Conservation (phyloP, 2,113 vertebrate species). For the Tringa solitaria region DNA sequence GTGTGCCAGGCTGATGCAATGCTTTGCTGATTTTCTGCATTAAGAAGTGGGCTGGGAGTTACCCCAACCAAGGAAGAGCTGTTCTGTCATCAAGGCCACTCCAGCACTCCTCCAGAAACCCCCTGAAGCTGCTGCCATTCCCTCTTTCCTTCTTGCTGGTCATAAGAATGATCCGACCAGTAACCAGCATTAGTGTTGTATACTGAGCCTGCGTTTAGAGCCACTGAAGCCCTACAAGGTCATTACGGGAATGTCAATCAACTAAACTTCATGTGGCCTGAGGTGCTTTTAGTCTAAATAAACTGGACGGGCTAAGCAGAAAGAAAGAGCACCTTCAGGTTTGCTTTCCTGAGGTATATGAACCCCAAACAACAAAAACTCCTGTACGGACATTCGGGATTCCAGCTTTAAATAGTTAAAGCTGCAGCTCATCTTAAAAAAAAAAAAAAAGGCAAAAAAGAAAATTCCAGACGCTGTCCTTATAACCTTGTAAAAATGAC, state of each 20-base stretch:
- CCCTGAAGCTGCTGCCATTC: not conserved
- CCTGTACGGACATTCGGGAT: not conserved
- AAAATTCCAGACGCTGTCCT: not conserved
- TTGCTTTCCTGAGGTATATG: not conserved
- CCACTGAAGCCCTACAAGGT: not conserved
- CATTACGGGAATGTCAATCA: not conserved
- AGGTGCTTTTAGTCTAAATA: not conserved
- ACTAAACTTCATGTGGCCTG: not conserved
- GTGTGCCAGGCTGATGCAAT: not conserved
- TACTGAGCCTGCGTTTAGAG: not conserved
- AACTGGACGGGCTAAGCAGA: not conserved
- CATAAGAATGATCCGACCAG: not conserved
- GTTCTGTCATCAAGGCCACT: not conserved
- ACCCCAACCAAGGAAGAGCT: not conserved
- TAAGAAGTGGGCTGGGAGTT: not conserved
- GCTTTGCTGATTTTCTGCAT: slow-evolving; percentile 3
- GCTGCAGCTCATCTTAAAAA: not conserved
- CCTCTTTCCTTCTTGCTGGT: not conserved
- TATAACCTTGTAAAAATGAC: not conserved
- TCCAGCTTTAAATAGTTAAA: not conserved
- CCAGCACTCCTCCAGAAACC: not conserved
- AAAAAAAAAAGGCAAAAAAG: not conserved
- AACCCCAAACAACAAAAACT: not conserved
- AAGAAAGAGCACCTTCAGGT: not conserved
- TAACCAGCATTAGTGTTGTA: not conserved